Base-by-base conservation (phyloP, 2,888 invertebrate species). In the Dryomyza anilis region DNA sequence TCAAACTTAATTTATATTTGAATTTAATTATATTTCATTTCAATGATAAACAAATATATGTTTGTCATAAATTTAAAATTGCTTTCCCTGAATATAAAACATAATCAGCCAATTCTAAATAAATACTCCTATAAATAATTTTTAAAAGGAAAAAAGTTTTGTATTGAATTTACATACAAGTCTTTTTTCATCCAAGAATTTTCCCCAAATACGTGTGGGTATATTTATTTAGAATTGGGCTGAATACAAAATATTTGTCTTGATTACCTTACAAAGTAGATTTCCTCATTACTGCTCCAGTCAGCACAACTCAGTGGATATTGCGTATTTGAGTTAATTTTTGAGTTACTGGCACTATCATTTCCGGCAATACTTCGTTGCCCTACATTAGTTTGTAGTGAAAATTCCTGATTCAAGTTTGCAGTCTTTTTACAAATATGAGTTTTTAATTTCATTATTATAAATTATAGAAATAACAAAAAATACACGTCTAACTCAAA, bases 261-360 rank as follows among this genome's bases (percentile, higher is more conserved):
- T 50, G 0, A 45, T 83, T 82, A 93, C 95, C 94, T 92, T 75
- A 92, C 92, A 25, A 96, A 95, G 84, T 92, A 94, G 55, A 96
- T 91, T 83, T 98, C 97, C 82, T 98, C 97, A 29, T 94, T 90
- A 73, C 91, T 93, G 81, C 92, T 93, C 98, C 98, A 98, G 71
- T 93, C 93, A 14, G 96, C 91, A 81, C 96, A 95, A 67, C 93
- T 91, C 12, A 95, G 91, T n/a, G 93, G 88, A 73, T 91, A 92
- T 85, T 16, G 14, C 29, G 29, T 57, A 4, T 46, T 57, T 2
- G 29, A 29, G 27, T 16, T 29, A 23, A 7, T 69, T 0, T 65
- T 57, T 12, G 45, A 64, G n/a, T 39, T 63, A 21, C 19, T 56
- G 1, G 29, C 50, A 36, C 29, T 64, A 6, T 59, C 27, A 16